A percentile compares a stretch with the other conserved stretches of the same genome.
These are phyloP conservation scores for Heterotis niloticus DNA, from an alignment of 2,113 vertebrate species.

Conservation along the genomic window DNA sequence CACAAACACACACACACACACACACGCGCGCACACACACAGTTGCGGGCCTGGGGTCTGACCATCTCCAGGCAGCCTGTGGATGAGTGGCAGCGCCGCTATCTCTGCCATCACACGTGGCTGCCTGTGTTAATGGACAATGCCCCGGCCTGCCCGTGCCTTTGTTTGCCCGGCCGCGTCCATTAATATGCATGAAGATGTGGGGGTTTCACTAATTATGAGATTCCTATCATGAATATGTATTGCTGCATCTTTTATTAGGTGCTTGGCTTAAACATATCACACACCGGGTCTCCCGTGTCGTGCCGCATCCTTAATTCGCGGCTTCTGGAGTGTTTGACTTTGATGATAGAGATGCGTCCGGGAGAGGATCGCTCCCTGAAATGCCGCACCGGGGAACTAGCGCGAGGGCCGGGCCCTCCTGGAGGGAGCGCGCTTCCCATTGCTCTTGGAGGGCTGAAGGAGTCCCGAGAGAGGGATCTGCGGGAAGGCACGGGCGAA, in stretches of 20 bases:
- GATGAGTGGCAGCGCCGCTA: constrained; percentile 56
- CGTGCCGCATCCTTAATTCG: constrained; percentile 36
- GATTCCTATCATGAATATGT: constrained; percentile 79
- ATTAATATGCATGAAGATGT: constrained; percentile 72
- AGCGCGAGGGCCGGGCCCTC: not conserved
- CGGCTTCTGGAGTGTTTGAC: constrained; percentile 43
- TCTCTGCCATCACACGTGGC: constrained; percentile 67
- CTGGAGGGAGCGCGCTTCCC: not conserved
- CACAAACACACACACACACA: too few relatives aligned
- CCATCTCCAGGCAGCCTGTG: constrained; percentile 43
- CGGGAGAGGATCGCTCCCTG: constrained; percentile 21
- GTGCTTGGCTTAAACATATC: constrained; percentile 68
- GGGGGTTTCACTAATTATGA: constrained; percentile 72
- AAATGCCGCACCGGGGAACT: not conserved
- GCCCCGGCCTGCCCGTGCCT: constrained; percentile 64
- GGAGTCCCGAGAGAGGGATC: not conserved
- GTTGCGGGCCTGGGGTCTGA: constrained; percentile 16
- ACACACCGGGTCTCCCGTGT: constrained; percentile 39
- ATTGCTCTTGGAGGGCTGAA: not conserved
- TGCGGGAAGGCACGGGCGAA: not conserved
- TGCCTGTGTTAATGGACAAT: constrained; percentile 72
- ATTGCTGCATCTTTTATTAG: constrained; percentile 73
- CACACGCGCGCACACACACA: too few relatives aligned
- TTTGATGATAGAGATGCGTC: constrained; percentile 57
- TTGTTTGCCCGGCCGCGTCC: constrained; percentile 66